A percentile compares a stretch with the other conserved stretches of the same genome.
Conservation (phyloP, 1,140 invertebrate species). For the Orchestia grillus region DNA sequence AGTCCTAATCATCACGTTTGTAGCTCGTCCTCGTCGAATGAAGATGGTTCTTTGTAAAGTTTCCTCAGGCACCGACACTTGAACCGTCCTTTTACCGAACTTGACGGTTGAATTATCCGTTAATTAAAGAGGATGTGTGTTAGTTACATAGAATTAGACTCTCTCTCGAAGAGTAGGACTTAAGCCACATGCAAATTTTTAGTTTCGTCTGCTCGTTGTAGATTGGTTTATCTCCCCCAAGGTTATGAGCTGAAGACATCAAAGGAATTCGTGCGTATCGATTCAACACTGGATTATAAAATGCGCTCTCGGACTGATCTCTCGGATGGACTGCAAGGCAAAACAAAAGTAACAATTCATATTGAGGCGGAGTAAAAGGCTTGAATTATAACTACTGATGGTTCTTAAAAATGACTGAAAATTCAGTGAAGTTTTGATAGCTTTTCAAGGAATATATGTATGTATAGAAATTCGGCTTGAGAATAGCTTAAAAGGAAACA, state of each 20-base stretch:
- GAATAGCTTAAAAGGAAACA: neutral
- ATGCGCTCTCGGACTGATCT: neutral
- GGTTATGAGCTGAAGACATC: neutral
- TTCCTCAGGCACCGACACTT: neutral
- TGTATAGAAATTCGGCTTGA: neutral
- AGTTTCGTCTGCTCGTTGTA: neutral
- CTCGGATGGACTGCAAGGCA: neutral
- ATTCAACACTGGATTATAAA: neutral
- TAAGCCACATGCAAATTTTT: neutral
- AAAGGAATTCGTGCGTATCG: neutral
- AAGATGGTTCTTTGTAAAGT: neutral
- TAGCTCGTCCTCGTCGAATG: neutral
- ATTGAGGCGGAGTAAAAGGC: neutral
- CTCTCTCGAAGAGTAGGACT: neutral
- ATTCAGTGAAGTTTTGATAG: neutral
- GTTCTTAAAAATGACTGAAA: neutral
- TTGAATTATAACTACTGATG: neutral
- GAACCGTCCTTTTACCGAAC: neutral
- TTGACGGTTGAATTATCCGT: conserved; percentile 43
- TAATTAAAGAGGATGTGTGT: conserved; percentile 52
- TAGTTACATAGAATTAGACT: neutral
- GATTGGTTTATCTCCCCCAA: neutral
- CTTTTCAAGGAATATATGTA: neutral
- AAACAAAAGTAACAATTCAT: neutral
- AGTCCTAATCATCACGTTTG: neutral